Percentiles rank a stretch among this genome's conserved stretches.
phyloP scores from a whole-genome alignment of 2,797 vertebrate genomes.

The Ctenopoma multispine region DNA sequence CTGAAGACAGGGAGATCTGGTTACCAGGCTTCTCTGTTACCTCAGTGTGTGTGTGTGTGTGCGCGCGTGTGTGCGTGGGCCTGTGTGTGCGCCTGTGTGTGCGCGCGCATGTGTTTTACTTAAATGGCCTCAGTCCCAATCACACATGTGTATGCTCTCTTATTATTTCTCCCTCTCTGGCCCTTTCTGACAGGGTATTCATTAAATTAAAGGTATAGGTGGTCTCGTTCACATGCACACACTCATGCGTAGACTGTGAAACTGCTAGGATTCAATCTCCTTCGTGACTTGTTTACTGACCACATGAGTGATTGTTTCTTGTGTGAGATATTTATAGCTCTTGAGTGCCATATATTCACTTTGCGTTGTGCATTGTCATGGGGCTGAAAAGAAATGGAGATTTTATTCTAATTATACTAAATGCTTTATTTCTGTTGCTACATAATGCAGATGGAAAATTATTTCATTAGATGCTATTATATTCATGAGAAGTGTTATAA shows the following conservation, averaged over 20 bases:
- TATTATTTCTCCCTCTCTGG: not conserved
- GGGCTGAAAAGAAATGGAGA: not conserved
- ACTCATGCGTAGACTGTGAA: not conserved
- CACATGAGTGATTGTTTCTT: conserved; percentile 15
- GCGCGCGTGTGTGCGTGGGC: not conserved
- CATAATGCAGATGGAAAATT: conserved; percentile 1
- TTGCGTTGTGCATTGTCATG: conserved; percentile 6
- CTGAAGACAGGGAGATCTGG: conserved; percentile 1
- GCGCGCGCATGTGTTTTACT: not conserved
- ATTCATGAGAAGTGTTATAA: not conserved
- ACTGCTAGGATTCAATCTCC: conserved; percentile 2
- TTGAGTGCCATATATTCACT: conserved; percentile 7
- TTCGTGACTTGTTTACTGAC: conserved; percentile 22
- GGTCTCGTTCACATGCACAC: not conserved
- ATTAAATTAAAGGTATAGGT: conserved; percentile 38
- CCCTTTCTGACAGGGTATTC: conserved; percentile 24
- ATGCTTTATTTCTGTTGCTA: conserved; percentile 8
- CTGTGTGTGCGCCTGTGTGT: too few species aligned
- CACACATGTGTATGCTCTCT: not conserved
- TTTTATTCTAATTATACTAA: conserved; percentile 16
- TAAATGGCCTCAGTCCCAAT: not conserved
- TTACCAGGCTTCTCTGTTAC: conserved; percentile 7
- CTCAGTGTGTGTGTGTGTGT: not conserved
- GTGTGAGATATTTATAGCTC: not conserved
- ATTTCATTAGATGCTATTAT: conserved; percentile 2